These are phyloP conservation scores for Gorsachius magnificus DNA, from an alignment of 2,797 vertebrate genomes.

Conservation along the genomic window DNA sequence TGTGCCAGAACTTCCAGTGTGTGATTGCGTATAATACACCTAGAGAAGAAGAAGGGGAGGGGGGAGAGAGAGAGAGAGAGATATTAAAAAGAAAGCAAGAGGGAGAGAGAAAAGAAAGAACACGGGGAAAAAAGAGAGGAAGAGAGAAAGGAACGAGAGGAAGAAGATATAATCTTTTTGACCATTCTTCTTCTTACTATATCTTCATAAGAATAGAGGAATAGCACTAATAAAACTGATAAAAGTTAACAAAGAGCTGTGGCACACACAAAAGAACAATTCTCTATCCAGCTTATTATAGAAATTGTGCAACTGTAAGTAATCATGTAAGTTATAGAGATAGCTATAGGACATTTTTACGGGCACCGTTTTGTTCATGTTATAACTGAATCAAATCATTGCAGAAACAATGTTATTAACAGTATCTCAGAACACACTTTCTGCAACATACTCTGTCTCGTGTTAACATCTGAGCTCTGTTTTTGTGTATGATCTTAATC, in stretches of 20 bases:
- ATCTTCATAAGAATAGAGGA: neutral
- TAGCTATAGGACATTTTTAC: neutral
- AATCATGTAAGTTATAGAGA: neutral
- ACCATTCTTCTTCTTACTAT: neutral
- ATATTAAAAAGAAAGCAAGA: too few species aligned
- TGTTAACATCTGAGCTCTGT: constrained; percentile 96
- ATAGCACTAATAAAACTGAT: neutral
- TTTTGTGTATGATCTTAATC: constrained; percentile 98
- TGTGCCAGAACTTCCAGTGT: neutral
- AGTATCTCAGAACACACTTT: neutral
- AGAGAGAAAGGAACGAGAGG: too few species aligned
- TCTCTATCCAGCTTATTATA: neutral
- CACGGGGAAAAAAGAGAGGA: too few species aligned
- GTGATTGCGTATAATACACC: neutral
- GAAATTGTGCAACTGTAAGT: neutral
- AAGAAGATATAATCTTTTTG: too few species aligned
- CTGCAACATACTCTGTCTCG: constrained; percentile 89
- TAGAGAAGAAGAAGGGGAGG: neutral
- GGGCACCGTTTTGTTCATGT: neutral
- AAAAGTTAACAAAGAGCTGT: neutral
- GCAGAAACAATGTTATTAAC: neutral
- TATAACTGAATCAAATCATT: neutral
- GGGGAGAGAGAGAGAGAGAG: too few species aligned
- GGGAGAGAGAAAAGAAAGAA: too few species aligned
- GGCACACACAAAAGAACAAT: neutral